Conservation (phyloP, 2,113 vertebrate species). For the Porphyrio hochstetteri region DNA sequence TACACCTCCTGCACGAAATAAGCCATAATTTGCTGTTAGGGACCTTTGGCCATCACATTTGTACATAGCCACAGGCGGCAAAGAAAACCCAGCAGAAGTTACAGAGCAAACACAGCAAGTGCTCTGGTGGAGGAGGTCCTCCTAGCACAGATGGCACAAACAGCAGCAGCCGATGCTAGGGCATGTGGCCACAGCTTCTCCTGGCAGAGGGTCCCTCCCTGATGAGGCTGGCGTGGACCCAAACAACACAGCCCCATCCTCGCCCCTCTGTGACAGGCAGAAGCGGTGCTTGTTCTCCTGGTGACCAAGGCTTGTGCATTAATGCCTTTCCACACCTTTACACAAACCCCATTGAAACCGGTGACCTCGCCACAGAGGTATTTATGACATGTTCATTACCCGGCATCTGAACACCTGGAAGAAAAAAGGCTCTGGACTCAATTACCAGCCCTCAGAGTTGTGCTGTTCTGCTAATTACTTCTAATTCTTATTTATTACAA, state of each 20-base stretch:
- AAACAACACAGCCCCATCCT: fast-evolving
- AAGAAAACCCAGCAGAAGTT: neutral
- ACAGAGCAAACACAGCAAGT: neutral
- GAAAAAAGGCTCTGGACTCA: conserved; percentile 43
- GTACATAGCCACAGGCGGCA: neutral
- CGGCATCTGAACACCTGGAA: conserved; percentile 43
- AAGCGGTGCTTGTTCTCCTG: neutral
- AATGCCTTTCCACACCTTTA: neutral
- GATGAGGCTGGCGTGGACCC: neutral
- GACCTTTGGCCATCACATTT: neutral
- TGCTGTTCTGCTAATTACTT: conserved; percentile 28
- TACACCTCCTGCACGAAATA: neutral
- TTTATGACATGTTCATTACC: conserved; percentile 55
- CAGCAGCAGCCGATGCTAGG: neutral
- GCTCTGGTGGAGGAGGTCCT: neutral
- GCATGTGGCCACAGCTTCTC: neutral
- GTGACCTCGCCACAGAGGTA: conserved; percentile 39
- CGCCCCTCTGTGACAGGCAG: neutral
- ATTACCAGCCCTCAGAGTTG: conserved; percentile 4
- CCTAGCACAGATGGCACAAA: neutral
- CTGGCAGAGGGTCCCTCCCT: neutral
- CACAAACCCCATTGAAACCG: neutral
- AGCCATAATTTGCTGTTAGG: neutral
- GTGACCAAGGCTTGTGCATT: neutral
- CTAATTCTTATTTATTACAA: conserved; percentile 1